phyloP scores from a whole-genome alignment of 2,797 vertebrate species.

The Danio aesculapii region DNA sequence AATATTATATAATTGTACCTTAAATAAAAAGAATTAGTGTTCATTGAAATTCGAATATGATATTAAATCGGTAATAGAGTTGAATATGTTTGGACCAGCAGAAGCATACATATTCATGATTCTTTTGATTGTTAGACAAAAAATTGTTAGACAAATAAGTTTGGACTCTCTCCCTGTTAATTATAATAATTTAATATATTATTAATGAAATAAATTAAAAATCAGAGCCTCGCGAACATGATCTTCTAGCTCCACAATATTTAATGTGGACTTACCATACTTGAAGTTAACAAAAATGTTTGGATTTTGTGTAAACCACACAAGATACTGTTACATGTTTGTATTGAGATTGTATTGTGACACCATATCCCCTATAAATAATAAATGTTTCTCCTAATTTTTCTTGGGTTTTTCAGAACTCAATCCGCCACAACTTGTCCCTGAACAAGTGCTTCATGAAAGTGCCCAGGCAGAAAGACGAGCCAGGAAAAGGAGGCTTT shows the following conservation, averaged over 20 bases:
- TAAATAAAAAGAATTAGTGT: too few relatives aligned
- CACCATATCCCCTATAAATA: background rate
- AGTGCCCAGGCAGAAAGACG: slow-evolving; percentile 86
- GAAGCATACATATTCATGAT: too few relatives aligned
- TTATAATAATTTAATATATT: too few relatives aligned
- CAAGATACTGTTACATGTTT: background rate
- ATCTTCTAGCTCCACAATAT: background rate
- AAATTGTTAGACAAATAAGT: too few relatives aligned
- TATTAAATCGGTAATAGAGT: background rate
- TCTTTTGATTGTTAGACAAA: too few relatives aligned
- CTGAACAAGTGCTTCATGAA: slow-evolving; percentile 91
- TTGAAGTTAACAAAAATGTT: background rate
- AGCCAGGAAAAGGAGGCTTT: slow-evolving; percentile 87
- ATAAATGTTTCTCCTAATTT: background rate
- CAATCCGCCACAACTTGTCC: slow-evolving; percentile 87
- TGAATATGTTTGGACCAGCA: background rate
- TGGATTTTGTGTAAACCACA: background rate
- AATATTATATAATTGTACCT: too few relatives aligned
- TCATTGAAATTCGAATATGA: background rate
- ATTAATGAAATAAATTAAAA: too few relatives aligned
- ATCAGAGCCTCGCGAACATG: background rate
- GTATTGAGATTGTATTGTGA: background rate
- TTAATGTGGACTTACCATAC: background rate
- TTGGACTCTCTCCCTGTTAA: too few relatives aligned
- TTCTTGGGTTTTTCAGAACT: slow-evolving; percentile 76